Base-by-base conservation (phyloP, 2,888 invertebrate species). In the Torymus aiolomorphi region DNA sequence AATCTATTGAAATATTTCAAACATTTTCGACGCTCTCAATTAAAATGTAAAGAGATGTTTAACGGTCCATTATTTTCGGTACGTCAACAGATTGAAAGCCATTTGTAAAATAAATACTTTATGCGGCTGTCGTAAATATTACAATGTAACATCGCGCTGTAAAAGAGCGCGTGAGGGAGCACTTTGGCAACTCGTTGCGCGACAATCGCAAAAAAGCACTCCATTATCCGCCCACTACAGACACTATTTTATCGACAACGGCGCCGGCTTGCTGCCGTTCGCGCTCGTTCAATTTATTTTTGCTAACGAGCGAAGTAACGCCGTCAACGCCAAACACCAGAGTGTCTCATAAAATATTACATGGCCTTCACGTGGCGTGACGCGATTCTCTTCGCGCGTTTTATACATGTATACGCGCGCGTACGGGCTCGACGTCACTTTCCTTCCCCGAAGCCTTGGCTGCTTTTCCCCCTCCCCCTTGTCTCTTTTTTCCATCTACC, bases 311-410 rank as follows among this genome's bases (percentile, higher is more conserved):
- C 31, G 49, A 20, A 71, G 65, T 71, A 77, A 77, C 59, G 59
- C 13, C 61, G 42, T 62, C 72, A 62, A 10, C 52, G 57, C 14
- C 24, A 18, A 20, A 11, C 20, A 51, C 24, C 24, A 24, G 24
- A 51, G 13, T 16, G 16, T 24, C 67, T 67, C 78, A 69, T 78
- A 73, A 78, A 78, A 78, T 73, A 78, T 78, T 73, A 69, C 67
- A 72, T 42, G 57, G 8, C 24, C 42, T 16, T 31, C 31, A 8
- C 51, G 14, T 1, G 42, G 0, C 18, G 31, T 49, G 63, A 65
- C 24, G 63, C 59, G 20, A 79, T 73, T 80, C 59, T 5, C 49
- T 62, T 13, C 12, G 63, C 16, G 24, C 66, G 31, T 72, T 61
- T 54, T 42, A 56, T 52, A 57, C 16, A 54, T 24, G 2, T 54